Percentiles rank a stretch among this genome's conserved stretches.
These are phyloP conservation scores for Drosophila limbata DNA, from an alignment of 2,888 invertebrate species.

Conservation along the genomic window DNA sequence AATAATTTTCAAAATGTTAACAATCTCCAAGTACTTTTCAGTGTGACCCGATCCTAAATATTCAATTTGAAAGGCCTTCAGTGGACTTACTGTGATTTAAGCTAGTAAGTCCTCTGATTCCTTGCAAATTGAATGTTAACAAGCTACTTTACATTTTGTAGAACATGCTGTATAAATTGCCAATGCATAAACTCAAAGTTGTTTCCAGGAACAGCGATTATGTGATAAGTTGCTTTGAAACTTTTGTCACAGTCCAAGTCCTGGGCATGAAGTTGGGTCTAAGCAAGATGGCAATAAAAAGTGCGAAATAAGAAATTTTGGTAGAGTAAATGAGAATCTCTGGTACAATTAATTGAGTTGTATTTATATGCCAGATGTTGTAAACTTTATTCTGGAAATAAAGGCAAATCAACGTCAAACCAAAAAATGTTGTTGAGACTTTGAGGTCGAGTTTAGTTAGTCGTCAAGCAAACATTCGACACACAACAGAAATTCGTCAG, in stretches of 20 bases:
- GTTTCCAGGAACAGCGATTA: background rate
- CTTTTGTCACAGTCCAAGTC: background rate
- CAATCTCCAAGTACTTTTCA: no score
- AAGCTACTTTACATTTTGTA: background rate
- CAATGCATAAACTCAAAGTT: background rate
- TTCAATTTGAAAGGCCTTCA: background rate
- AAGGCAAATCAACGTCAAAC: background rate
- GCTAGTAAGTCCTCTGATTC: background rate
- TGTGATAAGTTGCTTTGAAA: background rate
- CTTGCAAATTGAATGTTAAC: background rate
- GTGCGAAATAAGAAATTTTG: background rate
- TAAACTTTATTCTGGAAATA: background rate
- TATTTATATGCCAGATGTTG: no score
- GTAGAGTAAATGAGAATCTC: background rate
- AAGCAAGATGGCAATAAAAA: background rate
- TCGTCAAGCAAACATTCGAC: background rate
- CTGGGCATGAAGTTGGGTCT: background rate
- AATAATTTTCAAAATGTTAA: no score
- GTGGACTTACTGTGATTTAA: background rate
- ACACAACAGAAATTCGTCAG: slow-evolving; percentile 15
- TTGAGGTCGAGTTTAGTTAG: background rate
- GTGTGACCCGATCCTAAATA: background rate
- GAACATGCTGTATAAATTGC: background rate
- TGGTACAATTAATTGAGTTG: background rate
- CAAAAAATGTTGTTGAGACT: background rate